phyloP scores from a whole-genome alignment of 2,113 vertebrate genomes.

The Indicator maculatus region DNA sequence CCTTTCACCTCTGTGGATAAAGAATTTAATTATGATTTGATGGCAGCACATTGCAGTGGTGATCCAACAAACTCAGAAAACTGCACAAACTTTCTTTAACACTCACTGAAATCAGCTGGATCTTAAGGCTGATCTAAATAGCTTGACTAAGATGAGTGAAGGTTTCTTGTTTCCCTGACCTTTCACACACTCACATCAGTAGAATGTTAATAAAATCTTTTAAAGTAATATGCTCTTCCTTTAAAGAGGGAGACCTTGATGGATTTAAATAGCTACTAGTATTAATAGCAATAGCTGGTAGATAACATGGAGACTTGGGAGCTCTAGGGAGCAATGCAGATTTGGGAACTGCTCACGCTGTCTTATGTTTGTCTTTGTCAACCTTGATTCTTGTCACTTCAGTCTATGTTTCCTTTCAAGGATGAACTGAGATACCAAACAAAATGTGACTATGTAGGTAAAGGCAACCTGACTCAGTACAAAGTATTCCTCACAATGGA shows the following conservation, averaged over 20 bases:
- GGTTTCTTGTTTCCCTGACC: neutral
- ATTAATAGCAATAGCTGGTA: constrained; percentile 27
- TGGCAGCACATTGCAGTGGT: neutral
- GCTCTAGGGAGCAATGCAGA: neutral
- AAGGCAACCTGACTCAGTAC: neutral
- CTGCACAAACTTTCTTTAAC: neutral
- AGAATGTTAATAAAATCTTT: neutral
- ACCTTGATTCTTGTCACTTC: neutral
- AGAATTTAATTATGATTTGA: neutral
- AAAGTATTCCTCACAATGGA: neutral
- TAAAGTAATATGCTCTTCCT: neutral
- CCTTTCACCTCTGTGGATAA: neutral
- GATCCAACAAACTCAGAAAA: neutral
- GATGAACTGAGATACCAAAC: neutral
- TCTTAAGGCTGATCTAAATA: neutral
- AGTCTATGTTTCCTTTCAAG: neutral
- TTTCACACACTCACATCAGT: neutral
- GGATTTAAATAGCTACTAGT: constrained; percentile 1
- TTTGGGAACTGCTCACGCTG: constrained; percentile 9
- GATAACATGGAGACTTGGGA: neutral
- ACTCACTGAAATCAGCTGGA: neutral
- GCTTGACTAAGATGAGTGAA: neutral
- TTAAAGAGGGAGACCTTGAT: neutral
- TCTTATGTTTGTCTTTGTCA: neutral
- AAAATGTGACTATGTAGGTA: neutral